phyloP scores from a whole-genome alignment of 2,797 vertebrate genomes.

The Myotis vivesi region DNA sequence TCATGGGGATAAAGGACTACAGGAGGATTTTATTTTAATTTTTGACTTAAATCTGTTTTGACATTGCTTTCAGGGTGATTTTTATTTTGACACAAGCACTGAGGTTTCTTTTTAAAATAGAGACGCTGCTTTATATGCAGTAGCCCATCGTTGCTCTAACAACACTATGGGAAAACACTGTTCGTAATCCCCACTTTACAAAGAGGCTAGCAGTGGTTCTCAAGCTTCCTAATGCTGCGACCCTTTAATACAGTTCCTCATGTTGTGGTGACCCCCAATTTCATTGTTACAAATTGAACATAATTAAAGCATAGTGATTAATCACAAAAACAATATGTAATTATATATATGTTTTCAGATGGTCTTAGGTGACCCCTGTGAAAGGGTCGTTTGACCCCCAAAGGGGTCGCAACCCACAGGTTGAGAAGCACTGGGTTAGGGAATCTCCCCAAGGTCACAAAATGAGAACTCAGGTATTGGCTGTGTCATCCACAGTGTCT shows the following conservation, averaged over 20 bases:
- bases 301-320: too few species aligned
- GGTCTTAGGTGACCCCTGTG: too few species aligned
- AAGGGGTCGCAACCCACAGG: too few species aligned
- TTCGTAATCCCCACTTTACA: not conserved
- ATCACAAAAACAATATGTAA: too few species aligned
- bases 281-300: too few species aligned
- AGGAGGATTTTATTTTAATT: not conserved
- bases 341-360: too few species aligned
- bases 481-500: too few species aligned
- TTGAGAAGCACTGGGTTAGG: too few species aligned
- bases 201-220: not conserved
- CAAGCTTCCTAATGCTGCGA: too few species aligned
- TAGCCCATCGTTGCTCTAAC: not conserved
- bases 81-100: not conserved
- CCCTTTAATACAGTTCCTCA: too few species aligned
- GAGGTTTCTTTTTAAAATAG: not conserved
- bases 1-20: not conserved
- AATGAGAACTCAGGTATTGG: not conserved
- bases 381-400: too few species aligned
- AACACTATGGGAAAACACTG: not conserved
- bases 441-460: not conserved
- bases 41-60: not conserved
- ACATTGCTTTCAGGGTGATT: not conserved
- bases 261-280: too few species aligned
- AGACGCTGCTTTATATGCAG: not conserved